Conservation (phyloP, 2,797 vertebrate species). For the Eospalax fontanierii region DNA sequence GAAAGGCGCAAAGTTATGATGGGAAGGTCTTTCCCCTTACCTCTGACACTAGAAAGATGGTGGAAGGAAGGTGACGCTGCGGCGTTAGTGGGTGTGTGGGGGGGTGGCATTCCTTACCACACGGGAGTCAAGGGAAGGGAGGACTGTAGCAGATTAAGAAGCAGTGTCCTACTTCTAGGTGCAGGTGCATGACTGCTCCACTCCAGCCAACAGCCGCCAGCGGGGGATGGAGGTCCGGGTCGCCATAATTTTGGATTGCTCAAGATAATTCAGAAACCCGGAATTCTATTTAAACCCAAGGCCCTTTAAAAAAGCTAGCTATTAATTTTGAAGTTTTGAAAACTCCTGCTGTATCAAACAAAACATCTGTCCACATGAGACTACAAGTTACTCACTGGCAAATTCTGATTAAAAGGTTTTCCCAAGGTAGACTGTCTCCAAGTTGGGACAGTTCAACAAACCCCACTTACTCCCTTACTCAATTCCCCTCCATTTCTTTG, state of each 20-base stretch:
- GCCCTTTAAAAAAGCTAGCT: background rate
- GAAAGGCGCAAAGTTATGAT: background rate
- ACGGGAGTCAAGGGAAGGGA: background rate
- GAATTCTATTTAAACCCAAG: background rate
- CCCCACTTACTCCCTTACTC: rapidly evolving
- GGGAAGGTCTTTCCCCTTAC: background rate
- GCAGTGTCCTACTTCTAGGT: background rate
- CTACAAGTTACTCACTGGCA: background rate
- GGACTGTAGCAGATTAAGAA: background rate
- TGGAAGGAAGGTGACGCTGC: background rate
- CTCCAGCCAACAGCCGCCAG: background rate
- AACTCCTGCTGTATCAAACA: background rate
- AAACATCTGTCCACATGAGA: background rate
- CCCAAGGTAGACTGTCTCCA: background rate
- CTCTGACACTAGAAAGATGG: background rate
- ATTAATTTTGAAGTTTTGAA: constrained; percentile 25
- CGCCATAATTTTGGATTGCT: background rate
- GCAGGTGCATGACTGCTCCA: background rate
- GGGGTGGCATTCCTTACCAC: too few species aligned
- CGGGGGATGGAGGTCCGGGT: rapidly evolving
- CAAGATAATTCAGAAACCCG: background rate
- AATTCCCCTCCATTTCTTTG: background rate
- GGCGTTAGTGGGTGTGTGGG: background rate
- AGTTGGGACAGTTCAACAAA: background rate
- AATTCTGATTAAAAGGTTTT: background rate